phyloP scores from a whole-genome alignment of 2,888 invertebrate species.

The Acleris emargana region DNA sequence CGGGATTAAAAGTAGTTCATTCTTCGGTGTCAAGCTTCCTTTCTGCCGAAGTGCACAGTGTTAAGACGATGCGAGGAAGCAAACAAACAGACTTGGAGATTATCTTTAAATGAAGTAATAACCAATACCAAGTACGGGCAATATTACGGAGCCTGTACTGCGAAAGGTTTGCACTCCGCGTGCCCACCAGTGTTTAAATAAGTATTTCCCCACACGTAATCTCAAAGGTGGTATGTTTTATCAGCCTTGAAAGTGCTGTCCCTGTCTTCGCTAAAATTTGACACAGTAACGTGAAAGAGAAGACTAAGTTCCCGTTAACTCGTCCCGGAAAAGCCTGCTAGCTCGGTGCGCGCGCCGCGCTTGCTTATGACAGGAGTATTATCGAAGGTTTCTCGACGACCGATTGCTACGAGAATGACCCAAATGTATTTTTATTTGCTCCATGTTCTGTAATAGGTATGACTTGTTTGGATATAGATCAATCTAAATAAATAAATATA shows the following conservation, averaged over 20 bases:
- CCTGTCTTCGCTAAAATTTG: not conserved
- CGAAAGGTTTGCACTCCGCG: no score
- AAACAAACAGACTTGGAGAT: no score
- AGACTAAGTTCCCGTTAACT: not conserved
- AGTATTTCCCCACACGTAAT: constrained; percentile 47
- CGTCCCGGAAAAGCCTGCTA: constrained; percentile 24
- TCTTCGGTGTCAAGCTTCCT: no score
- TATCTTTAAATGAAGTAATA: no score
- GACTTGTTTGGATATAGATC: constrained; percentile 24
- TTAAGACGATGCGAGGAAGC: no score
- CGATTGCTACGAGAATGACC: constrained; percentile 54
- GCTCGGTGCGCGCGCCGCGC: constrained; percentile 53
- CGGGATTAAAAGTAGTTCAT: constrained; percentile 1
- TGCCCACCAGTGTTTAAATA: no score
- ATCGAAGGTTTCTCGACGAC: constrained; percentile 62
- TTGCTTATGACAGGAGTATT: constrained; percentile 72
- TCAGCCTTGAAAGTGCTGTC: no score
- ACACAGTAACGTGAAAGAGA: not conserved
- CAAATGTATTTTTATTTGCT: constrained; percentile 50
- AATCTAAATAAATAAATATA: not conserved
- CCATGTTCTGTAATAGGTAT: constrained; percentile 2
- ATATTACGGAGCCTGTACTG: no score
- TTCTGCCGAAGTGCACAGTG: no score
- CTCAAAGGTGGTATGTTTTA: not conserved
- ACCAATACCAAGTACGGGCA: no score